Conservation (phyloP, 2,888 invertebrate species). For the Pollenia angustigena region DNA sequence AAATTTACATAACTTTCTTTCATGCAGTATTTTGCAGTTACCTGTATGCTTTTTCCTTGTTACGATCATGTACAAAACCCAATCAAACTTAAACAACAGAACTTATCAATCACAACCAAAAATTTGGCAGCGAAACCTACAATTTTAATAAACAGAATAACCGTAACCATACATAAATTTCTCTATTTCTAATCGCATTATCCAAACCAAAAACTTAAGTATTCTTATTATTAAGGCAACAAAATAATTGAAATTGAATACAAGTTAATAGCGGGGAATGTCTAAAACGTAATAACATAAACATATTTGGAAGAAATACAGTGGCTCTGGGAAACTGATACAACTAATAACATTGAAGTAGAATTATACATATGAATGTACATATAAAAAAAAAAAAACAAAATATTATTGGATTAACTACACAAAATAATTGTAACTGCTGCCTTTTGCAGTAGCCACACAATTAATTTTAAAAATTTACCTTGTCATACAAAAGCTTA, state of each 20-base stretch:
- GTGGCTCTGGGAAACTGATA: background rate
- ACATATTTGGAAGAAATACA: background rate
- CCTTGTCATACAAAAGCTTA: too few species aligned
- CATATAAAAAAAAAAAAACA: background rate
- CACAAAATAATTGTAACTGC: slow-evolving; percentile 6
- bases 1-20: too few species aligned
- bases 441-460: background rate
- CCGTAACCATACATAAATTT: too few species aligned
- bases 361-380: background rate
- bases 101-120: too few species aligned
- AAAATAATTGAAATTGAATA: slow-evolving; percentile 36
- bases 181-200: slow-evolving; percentile 12
- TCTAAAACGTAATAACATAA: background rate
- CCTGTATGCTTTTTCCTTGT: too few species aligned
- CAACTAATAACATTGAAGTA: background rate
- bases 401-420: slow-evolving; percentile 42
- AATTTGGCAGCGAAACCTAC: too few species aligned
- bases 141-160: too few species aligned
- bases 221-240: background rate
- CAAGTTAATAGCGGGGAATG: slow-evolving; percentile 24
- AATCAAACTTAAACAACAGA: too few species aligned
- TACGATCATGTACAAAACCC: too few species aligned
- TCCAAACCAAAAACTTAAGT: background rate
- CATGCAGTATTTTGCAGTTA: too few species aligned
- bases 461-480: background rate